A percentile compares a stretch with the other conserved stretches of the same genome.
Conservation (phyloP, 2,797 vertebrate genomes). For the Clarias fuscus region DNA sequence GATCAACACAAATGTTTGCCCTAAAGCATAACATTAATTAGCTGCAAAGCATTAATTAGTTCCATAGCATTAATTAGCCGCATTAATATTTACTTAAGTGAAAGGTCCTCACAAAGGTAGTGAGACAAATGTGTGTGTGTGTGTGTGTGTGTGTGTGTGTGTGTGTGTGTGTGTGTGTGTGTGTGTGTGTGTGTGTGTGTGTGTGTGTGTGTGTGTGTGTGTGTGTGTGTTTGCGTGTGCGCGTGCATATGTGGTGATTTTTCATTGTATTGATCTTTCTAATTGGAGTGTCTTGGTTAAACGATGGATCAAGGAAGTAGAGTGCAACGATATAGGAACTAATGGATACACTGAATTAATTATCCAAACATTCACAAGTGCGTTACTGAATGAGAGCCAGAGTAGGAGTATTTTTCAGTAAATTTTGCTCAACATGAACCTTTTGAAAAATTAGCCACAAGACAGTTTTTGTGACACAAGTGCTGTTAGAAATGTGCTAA, state of each 20-base stretch:
- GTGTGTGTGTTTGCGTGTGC: constrained; percentile 49
- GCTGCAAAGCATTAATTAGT: too few species aligned
- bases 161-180: constrained; percentile 52
- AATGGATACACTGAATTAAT: constrained; percentile 65
- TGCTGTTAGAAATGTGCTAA: not conserved
- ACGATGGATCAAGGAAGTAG: constrained; percentile 70
- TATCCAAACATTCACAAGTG: constrained; percentile 45
- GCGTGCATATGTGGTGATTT: constrained; percentile 52
- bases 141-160: not conserved
- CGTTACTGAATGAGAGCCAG: not conserved
- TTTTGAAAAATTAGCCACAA: not conserved
- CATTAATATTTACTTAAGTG: not conserved
- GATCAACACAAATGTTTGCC: not conserved
- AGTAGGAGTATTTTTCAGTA: not conserved
- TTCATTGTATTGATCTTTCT: constrained; percentile 69
- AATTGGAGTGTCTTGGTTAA: constrained; percentile 70
- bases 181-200: not conserved
- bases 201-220: not conserved
- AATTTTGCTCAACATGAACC: not conserved
- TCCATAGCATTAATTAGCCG: not conserved
- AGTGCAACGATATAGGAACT: constrained; percentile 61
- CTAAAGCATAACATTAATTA: not conserved
- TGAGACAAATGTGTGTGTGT: not conserved
- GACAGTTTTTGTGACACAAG: not conserved
- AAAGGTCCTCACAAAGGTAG: not conserved